Percentiles rank a stretch among this genome's conserved stretches.
Evolutionary conservation across 2,888 invertebrate genomes (phyloP).

Genomic region (Pseudococcus longispinus): DNA sequence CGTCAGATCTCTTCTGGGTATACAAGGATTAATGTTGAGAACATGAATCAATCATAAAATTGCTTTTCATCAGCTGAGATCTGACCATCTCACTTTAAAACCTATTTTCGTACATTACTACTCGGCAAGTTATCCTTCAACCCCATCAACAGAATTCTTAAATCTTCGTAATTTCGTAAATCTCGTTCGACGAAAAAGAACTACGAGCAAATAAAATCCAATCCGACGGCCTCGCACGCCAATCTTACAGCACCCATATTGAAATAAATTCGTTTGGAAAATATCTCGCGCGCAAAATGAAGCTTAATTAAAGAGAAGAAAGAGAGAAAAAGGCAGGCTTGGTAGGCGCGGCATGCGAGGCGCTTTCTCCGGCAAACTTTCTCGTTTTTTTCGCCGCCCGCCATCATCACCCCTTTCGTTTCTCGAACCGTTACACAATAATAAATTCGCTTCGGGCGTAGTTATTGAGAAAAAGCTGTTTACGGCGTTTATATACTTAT

Average conservation of each 20-base stretch:
- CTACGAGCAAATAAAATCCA: no score
- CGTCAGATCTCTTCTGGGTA: no score
- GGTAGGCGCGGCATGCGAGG: background rate
- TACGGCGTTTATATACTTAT: background rate
- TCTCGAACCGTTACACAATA: background rate
- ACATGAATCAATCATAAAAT: no score
- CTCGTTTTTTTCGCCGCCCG: background rate
- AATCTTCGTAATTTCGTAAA: no score
- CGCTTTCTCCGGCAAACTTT: background rate
- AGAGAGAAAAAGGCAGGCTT: background rate
- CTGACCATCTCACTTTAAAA: no score
- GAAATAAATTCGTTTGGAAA: background rate
- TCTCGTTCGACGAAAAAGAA: no score
- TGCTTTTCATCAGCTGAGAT: no score
- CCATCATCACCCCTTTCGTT: background rate
- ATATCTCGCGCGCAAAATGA: background rate
- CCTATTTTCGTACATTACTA: no score
- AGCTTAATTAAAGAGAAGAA: background rate
- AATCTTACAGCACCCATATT: background rate
- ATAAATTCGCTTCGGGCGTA: background rate
- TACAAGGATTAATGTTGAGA: no score
- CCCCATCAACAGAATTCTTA: no score
- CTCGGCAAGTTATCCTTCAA: no score
- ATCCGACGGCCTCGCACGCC: no score
- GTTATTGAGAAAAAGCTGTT: background rate